A percentile compares a stretch with the other conserved stretches of the same genome.
These are phyloP conservation scores for Rostratula benghalensis DNA, from an alignment of 2,113 vertebrate species.

Conservation along the genomic window DNA sequence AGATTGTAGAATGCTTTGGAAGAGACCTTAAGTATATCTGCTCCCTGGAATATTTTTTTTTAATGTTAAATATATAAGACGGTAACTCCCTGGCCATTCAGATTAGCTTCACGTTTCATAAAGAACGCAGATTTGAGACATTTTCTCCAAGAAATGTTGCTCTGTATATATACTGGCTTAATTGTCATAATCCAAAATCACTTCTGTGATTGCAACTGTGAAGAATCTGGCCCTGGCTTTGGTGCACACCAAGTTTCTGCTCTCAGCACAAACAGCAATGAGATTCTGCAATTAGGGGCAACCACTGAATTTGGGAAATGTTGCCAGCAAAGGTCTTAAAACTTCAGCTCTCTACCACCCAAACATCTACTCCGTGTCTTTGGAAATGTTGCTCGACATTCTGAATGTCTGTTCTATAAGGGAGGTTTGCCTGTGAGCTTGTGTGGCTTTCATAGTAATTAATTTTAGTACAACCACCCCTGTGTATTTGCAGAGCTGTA, in stretches of 20 bases:
- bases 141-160: neutral
- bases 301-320: neutral
- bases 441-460: conserved; percentile 37
- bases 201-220: neutral
- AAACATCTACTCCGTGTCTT: neutral
- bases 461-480: conserved; percentile 32
- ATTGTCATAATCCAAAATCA: neutral
- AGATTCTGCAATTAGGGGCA: neutral
- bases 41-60: neutral
- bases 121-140: neutral
- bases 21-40: neutral
- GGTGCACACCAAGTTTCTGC: neutral
- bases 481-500: conserved; percentile 21
- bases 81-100: neutral
- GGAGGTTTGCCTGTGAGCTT: neutral
- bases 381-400: conserved; percentile 2
- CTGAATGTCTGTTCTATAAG: neutral
- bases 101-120: neutral
- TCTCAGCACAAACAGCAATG: neutral
- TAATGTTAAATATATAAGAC: neutral
- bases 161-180: neutral
- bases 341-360: neutral
- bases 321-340: conserved; percentile 9
- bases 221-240: neutral
- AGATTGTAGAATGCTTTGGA: neutral